phyloP scores from a whole-genome alignment of 2,797 vertebrate species.

The Astyanax mexicanus region DNA sequence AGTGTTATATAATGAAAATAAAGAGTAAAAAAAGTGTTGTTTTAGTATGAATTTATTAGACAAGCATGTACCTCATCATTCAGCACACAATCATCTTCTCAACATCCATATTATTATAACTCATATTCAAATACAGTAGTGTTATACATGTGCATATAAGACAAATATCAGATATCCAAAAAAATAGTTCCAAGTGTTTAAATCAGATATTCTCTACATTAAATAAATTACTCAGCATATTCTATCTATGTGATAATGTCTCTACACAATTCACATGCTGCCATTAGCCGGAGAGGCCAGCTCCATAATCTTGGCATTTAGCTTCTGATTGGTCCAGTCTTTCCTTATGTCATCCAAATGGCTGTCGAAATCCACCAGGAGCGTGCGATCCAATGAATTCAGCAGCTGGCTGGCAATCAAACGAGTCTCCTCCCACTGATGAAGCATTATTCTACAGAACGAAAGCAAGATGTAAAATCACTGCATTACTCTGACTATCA shows the following conservation, averaged over 20 bases:
- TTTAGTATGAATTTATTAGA: too few species aligned
- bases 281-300: constrained; percentile 79
- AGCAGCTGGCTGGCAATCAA: constrained; percentile 82
- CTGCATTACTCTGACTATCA: neutral
- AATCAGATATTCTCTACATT: neutral
- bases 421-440: constrained; percentile 89
- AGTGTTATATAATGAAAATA: too few species aligned
- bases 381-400: constrained; percentile 78
- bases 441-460: constrained; percentile 86
- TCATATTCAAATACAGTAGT: too few species aligned
- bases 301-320: constrained; percentile 85
- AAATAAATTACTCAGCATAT: neutral
- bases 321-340: constrained; percentile 92
- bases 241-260: neutral
- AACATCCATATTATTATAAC: too few species aligned
- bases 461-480: too few species aligned
- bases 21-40: too few species aligned
- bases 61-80: too few species aligned
- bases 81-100: too few species aligned
- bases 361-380: constrained; percentile 87
- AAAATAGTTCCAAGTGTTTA: too few species aligned
- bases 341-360: constrained; percentile 91
- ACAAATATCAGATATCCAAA: neutral
- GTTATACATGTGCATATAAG: too few species aligned
- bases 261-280: constrained; percentile 63